phyloP scores from a whole-genome alignment of 2,113 vertebrate species.

The Hemiscyllium ocellatum region DNA sequence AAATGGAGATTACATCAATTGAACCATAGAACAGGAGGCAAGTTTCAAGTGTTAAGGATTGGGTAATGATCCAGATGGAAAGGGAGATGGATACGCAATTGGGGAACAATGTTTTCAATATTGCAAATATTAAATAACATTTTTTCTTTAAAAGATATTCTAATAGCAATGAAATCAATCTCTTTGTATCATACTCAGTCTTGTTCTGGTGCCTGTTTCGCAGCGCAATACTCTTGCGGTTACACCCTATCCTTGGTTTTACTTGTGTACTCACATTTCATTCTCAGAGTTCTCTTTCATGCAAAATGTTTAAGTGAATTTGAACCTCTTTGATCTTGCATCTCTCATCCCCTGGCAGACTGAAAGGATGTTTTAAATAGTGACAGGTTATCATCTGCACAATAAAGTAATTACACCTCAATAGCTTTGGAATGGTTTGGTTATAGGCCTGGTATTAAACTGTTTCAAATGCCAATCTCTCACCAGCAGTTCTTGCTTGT shows the following conservation, averaged over 20 bases:
- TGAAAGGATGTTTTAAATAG: not conserved
- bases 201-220: constrained; percentile 12
- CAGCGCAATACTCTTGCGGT: not conserved
- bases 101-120: not conserved
- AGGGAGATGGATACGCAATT: not conserved
- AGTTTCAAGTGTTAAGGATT: not conserved
- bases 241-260: constrained; percentile 1
- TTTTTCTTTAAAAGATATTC: not conserved
- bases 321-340: constrained; percentile 6
- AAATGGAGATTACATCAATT: not conserved
- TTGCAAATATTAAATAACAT: not conserved
- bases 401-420: constrained; percentile 19
- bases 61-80: not conserved
- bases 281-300: constrained; percentile 15
- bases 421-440: not conserved
- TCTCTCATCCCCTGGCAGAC: not conserved
- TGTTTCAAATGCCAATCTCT: not conserved
- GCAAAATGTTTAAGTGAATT: constrained; percentile 10
- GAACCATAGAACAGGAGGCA: not conserved
- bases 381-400: constrained; percentile 31
- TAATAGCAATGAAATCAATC: constrained; percentile 28
- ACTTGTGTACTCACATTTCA: not conserved
- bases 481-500: not conserved
- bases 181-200: not conserved
- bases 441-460: not conserved